Evolutionary conservation across 2,113 vertebrate species (phyloP), one percentile per base, ranked within the genome.

Genomic region (Opisthocomus hoazin): DNA sequence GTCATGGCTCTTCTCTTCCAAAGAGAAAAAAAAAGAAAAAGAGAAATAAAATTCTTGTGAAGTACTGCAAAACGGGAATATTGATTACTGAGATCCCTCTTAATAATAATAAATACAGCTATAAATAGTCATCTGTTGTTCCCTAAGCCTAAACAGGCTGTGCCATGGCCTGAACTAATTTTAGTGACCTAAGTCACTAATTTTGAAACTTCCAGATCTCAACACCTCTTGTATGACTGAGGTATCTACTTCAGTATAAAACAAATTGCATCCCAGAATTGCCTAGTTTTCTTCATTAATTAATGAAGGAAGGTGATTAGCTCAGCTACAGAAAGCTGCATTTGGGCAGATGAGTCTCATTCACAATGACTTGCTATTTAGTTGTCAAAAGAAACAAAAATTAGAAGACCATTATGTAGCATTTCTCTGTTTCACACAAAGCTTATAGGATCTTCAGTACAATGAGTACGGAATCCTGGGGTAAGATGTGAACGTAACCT

Each of bases 351-450:
- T 36, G 37, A 80, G 32, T 80, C 50, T 93, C 75, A 83, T 26
- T 92, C 96, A 96, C 94, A 96, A 87, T 93, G 88, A 97, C 86
- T 96, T 93, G 81, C 87, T 93, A 95, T 96, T 79, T 71, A 85
- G 94, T 90, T 96, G 94, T 97, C 94, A 97, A 96, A 96, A 97
- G 84, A 95, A 97, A 96, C 93, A 97, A 97, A 98, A 98, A 96
- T 73, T 93, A 95, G 92, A 95, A 96, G 88, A 95, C 81, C 87
- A 74, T 95, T 94, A 87, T 41, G 64, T 90, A 96, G 85, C 90
- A 95, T 95, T 97, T 96, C 27, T 64, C 10, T 89, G 56, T 18
- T 87, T 71, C 69, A 68, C 39, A 48, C 32, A 79, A 87, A 84
- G 16, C 21, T 87, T 18, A 53, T 14, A 65, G 21, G 21, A 53